Base-by-base conservation (phyloP, 2,797 vertebrate genomes). In the Notolabrus celidotus region DNA sequence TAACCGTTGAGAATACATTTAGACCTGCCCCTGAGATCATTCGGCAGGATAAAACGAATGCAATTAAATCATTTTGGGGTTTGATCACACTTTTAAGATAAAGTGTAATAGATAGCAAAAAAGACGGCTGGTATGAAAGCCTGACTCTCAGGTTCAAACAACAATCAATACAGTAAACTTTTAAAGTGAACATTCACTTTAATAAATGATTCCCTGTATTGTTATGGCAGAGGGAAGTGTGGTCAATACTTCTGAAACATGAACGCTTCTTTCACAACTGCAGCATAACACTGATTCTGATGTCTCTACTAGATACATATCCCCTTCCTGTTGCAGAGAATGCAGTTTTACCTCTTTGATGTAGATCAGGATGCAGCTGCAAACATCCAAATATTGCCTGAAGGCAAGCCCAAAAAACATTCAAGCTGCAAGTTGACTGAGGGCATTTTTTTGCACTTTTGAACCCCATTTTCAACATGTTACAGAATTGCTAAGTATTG, bases 151-250 rank as follows among this genome's bases (percentile, higher is more conserved):
- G 43, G 61, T 65, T 59, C 7, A n/a, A 64, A 36, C 34, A 59
- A 43, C 9, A 19, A 83, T 79, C 73, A 52, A 80, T 80, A 71
- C 7, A 16, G 16, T 69, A 64, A 72, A 71, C 57, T 85, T 71
- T 58, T 60, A 69, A 67, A 49, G 16, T 16, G 15, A 71, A 61
- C 47, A 77, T 67, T 42, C 46, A 65, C 19, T 64, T 20, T 34
- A 27, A 31, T 69, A 42, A 69, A 64, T 22, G 51, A 20, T 67
- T 56, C 41, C 7, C 41, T 41, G 59, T 59, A 45, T 53, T 41
- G 14, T 41, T 36, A 42, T 42, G 42, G 66, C 12, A 67, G 6
- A 75, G 7, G 5, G 54, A n/a, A 61, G 2, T 6, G 10, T 10
- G 29, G 34, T 51, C 22, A 54, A 53, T 67, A 67, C 20, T 46